Conservation (phyloP, 2,888 invertebrate species). For the Hyposoter didymator region DNA sequence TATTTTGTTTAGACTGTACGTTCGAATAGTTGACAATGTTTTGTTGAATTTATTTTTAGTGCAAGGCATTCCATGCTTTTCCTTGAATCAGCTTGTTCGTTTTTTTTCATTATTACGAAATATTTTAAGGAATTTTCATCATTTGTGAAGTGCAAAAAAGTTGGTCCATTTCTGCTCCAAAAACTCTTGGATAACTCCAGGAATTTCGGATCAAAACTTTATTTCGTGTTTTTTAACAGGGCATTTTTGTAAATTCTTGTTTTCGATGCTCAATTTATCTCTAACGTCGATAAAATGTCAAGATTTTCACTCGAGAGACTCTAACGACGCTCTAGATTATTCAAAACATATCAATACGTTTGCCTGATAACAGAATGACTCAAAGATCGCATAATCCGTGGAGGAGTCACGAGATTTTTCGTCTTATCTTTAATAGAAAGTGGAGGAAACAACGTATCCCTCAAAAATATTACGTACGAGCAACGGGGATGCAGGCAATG, state of each 20-base stretch:
- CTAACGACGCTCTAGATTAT: constrained; percentile 11
- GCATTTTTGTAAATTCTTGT: background rate
- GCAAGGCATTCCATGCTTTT: background rate
- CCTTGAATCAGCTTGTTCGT: background rate
- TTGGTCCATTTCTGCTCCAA: background rate
- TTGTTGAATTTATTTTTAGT: background rate
- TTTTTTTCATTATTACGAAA: background rate
- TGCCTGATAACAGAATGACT: constrained; percentile 19
- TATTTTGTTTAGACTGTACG: background rate
- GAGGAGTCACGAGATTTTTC: constrained; percentile 28
- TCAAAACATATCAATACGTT: constrained; percentile 16
- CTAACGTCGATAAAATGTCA: background rate
- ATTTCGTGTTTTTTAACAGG: background rate
- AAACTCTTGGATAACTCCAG: background rate
- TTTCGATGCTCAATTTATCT: background rate
- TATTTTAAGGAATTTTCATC: background rate
- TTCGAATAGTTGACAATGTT: background rate
- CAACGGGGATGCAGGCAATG: background rate
- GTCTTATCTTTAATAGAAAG: constrained; percentile 25
- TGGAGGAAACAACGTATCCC: background rate
- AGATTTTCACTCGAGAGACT: background rate
- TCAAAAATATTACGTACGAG: background rate
- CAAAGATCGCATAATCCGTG: constrained; percentile 16
- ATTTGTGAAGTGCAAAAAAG: background rate
- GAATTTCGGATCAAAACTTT: background rate